phyloP scores from a whole-genome alignment of 2,888 invertebrate genomes.

The Drosophila birchii region DNA sequence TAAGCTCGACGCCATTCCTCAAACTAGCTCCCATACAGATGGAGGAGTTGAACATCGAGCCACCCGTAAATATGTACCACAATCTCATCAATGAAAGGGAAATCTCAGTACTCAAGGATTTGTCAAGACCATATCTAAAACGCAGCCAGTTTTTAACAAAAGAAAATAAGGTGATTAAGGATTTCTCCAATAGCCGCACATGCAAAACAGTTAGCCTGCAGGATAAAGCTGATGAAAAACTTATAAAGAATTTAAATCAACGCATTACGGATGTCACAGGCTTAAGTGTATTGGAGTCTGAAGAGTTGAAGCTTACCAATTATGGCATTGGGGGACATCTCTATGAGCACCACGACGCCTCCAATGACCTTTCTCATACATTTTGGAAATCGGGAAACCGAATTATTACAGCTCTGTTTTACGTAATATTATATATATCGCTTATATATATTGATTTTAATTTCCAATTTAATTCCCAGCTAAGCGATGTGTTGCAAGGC shows the following conservation, averaged over 20 bases:
- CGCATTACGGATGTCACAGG: slow-evolving; percentile 23
- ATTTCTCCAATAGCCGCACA: slow-evolving; percentile 4
- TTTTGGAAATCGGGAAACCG: slow-evolving; percentile 15
- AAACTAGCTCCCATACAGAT: slow-evolving; percentile 21
- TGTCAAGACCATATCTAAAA: slow-evolving; percentile 1
- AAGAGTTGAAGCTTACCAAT: slow-evolving; percentile 18
- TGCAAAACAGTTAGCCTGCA: slow-evolving; percentile 9
- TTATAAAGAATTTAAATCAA: slow-evolving; percentile 21
- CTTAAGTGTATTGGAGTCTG: slow-evolving; percentile 7
- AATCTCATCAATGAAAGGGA: slow-evolving; percentile 9
- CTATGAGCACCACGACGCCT: slow-evolving; percentile 11
- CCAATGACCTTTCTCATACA: not conserved
- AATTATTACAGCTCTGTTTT: slow-evolving; percentile 4
- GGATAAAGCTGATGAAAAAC: not conserved
- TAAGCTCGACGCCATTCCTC: slow-evolving; percentile 10
- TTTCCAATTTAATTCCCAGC: not conserved
- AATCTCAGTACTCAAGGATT: slow-evolving; percentile 3
- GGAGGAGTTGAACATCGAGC: slow-evolving; percentile 15
- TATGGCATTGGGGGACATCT: slow-evolving; percentile 28
- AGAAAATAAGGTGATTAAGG: not conserved
- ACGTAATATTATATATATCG: not conserved
- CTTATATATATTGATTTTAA: not conserved
- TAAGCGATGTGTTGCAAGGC: slow-evolving; percentile 11
- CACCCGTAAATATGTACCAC: slow-evolving; percentile 18
- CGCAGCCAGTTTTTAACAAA: not conserved